These are phyloP conservation scores for Umimayanthus chanpuru DNA, from an alignment of 92 coral and sea anemone species.

Conservation along the genomic window DNA sequence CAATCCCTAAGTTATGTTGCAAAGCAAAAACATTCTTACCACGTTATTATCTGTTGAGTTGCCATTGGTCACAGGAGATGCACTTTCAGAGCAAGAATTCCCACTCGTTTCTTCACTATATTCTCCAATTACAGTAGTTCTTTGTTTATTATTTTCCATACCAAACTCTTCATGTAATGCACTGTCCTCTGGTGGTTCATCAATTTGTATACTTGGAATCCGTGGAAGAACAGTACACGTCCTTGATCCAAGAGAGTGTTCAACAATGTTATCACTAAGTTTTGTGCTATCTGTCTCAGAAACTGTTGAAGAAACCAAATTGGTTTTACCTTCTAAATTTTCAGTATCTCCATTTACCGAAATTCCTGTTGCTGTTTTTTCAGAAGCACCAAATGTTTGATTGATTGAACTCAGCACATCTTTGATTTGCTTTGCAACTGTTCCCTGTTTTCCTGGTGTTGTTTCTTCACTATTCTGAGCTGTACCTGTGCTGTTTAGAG, in stretches of 20 bases:
- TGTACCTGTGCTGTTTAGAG: constrained; percentile 8
- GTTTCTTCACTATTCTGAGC: background rate
- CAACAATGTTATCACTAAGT: background rate
- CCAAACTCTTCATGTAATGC: background rate
- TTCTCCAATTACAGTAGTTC: constrained; percentile 13
- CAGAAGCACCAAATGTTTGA: constrained; percentile 20
- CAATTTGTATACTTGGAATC: constrained; percentile 41
- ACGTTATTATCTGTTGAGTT: constrained; percentile 18
- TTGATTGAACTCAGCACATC: constrained; percentile 37
- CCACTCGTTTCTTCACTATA: background rate
- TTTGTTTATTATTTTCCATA: constrained; percentile 11
- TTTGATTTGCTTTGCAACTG: constrained; percentile 40
- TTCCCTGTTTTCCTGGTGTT: constrained; percentile 34
- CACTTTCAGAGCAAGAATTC: constrained; percentile 21
- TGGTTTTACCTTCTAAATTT: background rate
- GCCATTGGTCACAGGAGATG: constrained; percentile 29
- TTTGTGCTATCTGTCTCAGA: background rate
- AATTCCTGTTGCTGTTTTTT: background rate
- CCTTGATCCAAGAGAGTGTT: background rate
- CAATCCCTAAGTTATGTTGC: no score
- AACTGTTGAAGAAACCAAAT: background rate
- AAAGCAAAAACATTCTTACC: background rate
- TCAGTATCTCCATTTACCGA: constrained; percentile 27
- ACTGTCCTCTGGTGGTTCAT: constrained; percentile 19
- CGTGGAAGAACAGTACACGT: background rate